Evolutionary conservation across 2,113 vertebrate genomes (phyloP).

Genomic region (Actenoides hombroni): DNA sequence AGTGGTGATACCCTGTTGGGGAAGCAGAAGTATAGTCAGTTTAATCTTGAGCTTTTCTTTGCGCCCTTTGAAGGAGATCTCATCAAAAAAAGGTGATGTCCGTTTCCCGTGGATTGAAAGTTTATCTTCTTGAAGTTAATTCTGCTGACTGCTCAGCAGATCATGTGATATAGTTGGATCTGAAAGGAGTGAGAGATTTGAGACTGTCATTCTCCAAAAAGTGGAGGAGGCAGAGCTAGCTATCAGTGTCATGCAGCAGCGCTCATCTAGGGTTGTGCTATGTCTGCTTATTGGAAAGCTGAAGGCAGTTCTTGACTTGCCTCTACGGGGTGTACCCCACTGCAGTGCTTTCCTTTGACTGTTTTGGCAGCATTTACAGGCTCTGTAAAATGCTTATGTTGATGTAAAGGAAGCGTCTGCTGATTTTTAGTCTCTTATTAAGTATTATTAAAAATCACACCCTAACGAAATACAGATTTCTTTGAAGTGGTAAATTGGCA

Average conservation of each 20-base stretch:
- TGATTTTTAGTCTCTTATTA: background rate
- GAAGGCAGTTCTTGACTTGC: background rate
- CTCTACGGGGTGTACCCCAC: background rate
- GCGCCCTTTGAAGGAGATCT: background rate
- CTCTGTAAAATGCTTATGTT: background rate
- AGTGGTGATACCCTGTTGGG: background rate
- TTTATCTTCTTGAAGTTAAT: background rate
- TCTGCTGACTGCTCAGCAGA: background rate
- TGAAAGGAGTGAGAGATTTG: background rate
- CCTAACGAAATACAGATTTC: background rate
- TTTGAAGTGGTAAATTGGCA: background rate
- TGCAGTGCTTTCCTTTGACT: background rate
- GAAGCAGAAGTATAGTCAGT: background rate
- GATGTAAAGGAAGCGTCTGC: background rate
- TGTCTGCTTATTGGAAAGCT: background rate
- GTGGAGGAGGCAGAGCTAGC: background rate
- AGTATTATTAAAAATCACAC: background rate
- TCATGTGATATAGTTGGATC: fast-evolving
- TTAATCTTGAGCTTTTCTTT: background rate
- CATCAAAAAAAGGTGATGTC: background rate
- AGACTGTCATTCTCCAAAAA: background rate
- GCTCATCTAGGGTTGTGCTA: background rate
- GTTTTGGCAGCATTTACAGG: background rate
- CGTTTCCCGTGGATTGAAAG: background rate
- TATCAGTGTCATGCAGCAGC: background rate